phyloP scores from a whole-genome alignment of 2,888 invertebrate genomes.

The Tortricodes alternella region DNA sequence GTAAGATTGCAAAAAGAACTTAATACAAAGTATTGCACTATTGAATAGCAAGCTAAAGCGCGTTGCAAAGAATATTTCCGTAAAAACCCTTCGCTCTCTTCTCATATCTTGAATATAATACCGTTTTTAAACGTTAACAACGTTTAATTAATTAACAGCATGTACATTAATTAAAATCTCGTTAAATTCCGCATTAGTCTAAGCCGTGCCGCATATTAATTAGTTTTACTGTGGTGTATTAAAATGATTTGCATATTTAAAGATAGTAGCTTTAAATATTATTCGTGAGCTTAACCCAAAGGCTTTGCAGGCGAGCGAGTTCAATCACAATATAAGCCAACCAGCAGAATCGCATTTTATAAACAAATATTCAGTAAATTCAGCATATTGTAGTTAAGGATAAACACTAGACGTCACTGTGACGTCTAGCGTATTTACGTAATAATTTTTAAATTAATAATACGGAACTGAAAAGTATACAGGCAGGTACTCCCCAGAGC shows the following conservation, averaged over 20 bases:
- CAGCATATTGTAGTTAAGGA: too few species aligned
- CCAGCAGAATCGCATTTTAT: too few species aligned
- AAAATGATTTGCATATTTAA: slow-evolving; percentile 26
- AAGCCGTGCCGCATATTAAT: slow-evolving; percentile 24
- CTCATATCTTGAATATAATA: neutral
- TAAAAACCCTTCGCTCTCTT: neutral
- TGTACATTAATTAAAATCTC: slow-evolving; percentile 23
- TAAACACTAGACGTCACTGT: too few species aligned
- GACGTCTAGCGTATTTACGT: too few species aligned
- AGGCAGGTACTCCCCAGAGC: too few species aligned
- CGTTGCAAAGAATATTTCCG: neutral
- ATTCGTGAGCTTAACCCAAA: too few species aligned
- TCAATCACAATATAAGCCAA: neutral
- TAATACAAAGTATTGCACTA: too few species aligned
- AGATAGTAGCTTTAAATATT: slow-evolving; percentile 8
- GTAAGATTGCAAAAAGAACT: too few species aligned
- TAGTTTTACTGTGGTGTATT: slow-evolving; percentile 20
- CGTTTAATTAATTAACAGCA: slow-evolving; percentile 22
- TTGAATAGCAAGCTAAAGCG: too few species aligned
- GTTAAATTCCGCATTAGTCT: slow-evolving; percentile 21
- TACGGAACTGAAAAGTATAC: too few species aligned
- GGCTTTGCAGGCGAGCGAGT: neutral
- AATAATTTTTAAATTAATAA: too few species aligned
- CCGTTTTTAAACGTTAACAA: slow-evolving; percentile 2
- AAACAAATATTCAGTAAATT: too few species aligned